Conservation (phyloP, 2,797 vertebrate species). For the Neopelma chrysocephalum region DNA sequence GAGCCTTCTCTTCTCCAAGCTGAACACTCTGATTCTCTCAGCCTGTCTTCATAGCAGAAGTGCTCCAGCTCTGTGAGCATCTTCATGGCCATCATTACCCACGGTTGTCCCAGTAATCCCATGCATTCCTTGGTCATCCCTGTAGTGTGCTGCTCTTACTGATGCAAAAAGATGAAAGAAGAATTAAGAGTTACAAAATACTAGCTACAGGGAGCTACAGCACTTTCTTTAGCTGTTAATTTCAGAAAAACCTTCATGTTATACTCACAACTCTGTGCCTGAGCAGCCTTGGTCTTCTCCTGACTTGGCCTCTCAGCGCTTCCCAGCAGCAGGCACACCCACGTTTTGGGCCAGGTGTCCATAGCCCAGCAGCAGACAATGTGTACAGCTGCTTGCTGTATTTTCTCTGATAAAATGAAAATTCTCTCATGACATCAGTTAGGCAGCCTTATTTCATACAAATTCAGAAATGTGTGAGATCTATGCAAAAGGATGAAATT, state of each 20-base stretch:
- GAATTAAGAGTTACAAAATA: not conserved
- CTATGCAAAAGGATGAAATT: not conserved
- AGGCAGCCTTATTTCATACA: not conserved
- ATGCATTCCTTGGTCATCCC: accelerated
- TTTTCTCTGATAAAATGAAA: not conserved
- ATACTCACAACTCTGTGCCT: not conserved
- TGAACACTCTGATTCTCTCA: not conserved
- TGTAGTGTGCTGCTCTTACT: not conserved
- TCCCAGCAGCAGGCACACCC: not conserved
- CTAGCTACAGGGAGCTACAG: not conserved
- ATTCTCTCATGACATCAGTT: not conserved
- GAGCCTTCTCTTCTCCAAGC: not conserved
- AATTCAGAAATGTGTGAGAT: not conserved
- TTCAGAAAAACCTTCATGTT: not conserved
- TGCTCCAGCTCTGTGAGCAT: not conserved
- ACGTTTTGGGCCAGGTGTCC: accelerated
- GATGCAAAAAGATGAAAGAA: not conserved
- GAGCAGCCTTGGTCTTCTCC: not conserved
- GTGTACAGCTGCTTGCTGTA: not conserved
- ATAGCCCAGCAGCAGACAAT: not conserved
- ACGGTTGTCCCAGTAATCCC: not conserved
- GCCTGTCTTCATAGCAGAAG: not conserved
- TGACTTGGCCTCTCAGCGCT: not conserved
- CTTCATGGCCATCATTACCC: not conserved
- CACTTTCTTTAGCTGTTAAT: not conserved